Base-by-base conservation (phyloP, 2,888 invertebrate genomes). In the Patella ulyssiponensis region DNA sequence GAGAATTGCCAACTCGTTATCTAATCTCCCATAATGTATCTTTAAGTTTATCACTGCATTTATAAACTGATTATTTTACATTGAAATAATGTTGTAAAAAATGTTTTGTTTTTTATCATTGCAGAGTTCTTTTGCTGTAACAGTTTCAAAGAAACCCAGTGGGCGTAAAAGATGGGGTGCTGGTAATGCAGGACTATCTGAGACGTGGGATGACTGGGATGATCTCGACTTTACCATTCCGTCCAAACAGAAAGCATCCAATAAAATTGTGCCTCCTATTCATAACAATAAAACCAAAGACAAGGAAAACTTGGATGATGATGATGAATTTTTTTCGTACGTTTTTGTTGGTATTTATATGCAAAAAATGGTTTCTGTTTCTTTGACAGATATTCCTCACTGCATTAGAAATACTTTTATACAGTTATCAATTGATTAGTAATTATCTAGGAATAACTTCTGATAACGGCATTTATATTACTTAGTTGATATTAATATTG, bases 131-230 rank as follows among this genome's bases (percentile, higher is more conserved):
- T 83, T 85, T 81, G 76, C 85, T 11, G 78, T 88, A 77, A 83
- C 87, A 14, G 86, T 87, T 2, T 80, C 87, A 20, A 87, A 86
- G 77, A 89, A 88, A 73, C 86, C 85, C 76, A 89, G 88, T 84
- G 87, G 84, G 11, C 85, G 91, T 64, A 89, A 88, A 79, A 84
- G 90, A 9, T 91, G 90, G 91, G 89, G 89, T 14, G 86, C 82
- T 0, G 64, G 64, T 64, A 23, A 76, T 9, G 71, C 70, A 7
- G 88, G 88, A 3, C 82, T 86, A 51, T 86, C 88, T 0, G 89
- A 90, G 77, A 88, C 88, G 14, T 88, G 89, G 88, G 90, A 90
- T 77, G 90, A 89, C 80, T 88, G 86, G 82, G 88, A 89, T 73
- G 90, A 90, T 76, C 83, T 90, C 75, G 90, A 90, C 77, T 85